phyloP scores from a whole-genome alignment of 2,888 invertebrate species.

The Ecliptopera silaceata region DNA sequence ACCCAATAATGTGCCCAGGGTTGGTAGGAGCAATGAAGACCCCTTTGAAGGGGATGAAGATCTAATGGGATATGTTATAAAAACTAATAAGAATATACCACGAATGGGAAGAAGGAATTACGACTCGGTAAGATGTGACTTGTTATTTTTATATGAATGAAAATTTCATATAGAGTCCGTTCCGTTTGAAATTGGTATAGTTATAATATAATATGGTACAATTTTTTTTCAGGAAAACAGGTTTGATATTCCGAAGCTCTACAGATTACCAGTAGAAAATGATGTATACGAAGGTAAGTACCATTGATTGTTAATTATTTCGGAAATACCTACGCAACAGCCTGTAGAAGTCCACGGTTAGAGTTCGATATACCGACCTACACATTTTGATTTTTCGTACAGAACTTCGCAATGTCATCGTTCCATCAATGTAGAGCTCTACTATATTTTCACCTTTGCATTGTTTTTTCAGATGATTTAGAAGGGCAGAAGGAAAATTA shows the following conservation, averaged over 20 bases:
- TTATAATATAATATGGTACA: too few relatives aligned
- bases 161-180: too few relatives aligned
- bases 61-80: constrained; percentile 74
- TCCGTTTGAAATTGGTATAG: too few relatives aligned
- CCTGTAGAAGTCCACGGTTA: too few relatives aligned
- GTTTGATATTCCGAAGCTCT: constrained; percentile 72
- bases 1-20: constrained; percentile 72
- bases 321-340: too few relatives aligned
- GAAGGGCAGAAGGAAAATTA: constrained; percentile 48
- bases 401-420: too few relatives aligned
- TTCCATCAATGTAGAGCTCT: too few relatives aligned
- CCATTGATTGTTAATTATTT: too few relatives aligned
- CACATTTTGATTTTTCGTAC: too few relatives aligned
- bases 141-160: too few relatives aligned
- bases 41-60: constrained; percentile 66
- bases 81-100: constrained; percentile 75
- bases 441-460: too few relatives aligned
- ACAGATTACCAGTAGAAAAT: constrained; percentile 56
- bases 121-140: constrained; percentile 76
- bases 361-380: too few relatives aligned
- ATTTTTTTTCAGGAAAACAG: constrained; percentile 63
- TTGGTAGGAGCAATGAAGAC: constrained; percentile 73
- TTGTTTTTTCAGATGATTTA: constrained; percentile 17
- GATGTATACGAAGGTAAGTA: constrained; percentile 54
- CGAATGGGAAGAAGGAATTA: constrained; percentile 76